A percentile compares a stretch with the other conserved stretches of the same genome.
These are phyloP conservation scores for Minunthozetes semirufus DNA, from an alignment of 2,888 invertebrate genomes.

Conservation along the genomic window DNA sequence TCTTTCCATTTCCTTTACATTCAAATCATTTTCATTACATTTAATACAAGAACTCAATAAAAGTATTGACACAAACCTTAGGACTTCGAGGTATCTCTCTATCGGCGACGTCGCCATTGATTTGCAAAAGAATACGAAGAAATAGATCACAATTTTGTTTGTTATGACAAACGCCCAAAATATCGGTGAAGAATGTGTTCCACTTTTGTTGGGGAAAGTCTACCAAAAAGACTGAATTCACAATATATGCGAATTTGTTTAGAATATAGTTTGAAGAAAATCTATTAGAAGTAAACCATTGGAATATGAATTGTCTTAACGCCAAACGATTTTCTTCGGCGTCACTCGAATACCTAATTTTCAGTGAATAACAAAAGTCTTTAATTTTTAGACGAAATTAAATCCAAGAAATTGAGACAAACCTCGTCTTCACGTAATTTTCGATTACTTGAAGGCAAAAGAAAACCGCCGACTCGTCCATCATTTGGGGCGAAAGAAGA, in stretches of 20 bases:
- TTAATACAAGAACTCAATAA: background rate
- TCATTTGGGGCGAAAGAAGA: conserved; percentile 44
- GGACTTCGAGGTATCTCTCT: conserved; percentile 50
- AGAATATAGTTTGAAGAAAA: conserved; percentile 47
- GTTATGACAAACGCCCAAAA: conserved; percentile 48
- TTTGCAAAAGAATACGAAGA: conserved; percentile 52
- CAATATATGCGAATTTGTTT: conserved; percentile 56
- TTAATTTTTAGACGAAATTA: conserved; percentile 24
- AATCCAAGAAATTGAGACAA: conserved; percentile 39
- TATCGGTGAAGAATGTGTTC: conserved; percentile 54
- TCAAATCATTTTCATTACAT: background rate
- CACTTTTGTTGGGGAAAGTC: conserved; percentile 54
- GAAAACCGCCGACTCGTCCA: conserved; percentile 44
- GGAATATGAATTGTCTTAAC: conserved; percentile 32
- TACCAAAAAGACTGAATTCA: conserved; percentile 53
- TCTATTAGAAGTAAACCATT: conserved; percentile 30
- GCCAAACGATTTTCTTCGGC: conserved; percentile 44
- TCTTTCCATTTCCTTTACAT: conserved; percentile 49
- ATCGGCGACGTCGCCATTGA: conserved; percentile 55
- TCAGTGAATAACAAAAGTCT: conserved; percentile 5
- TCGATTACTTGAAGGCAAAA: conserved; percentile 54
- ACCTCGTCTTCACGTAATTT: conserved; percentile 50
- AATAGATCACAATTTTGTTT: conserved; percentile 51
- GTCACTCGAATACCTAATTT: conserved; percentile 42
- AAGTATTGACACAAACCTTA: conserved; percentile 44